A percentile compares a stretch with the other conserved stretches of the same genome.
Evolutionary conservation across 1,140 invertebrate genomes (phyloP).

Genomic region (Drosophila kohkoa): DNA sequence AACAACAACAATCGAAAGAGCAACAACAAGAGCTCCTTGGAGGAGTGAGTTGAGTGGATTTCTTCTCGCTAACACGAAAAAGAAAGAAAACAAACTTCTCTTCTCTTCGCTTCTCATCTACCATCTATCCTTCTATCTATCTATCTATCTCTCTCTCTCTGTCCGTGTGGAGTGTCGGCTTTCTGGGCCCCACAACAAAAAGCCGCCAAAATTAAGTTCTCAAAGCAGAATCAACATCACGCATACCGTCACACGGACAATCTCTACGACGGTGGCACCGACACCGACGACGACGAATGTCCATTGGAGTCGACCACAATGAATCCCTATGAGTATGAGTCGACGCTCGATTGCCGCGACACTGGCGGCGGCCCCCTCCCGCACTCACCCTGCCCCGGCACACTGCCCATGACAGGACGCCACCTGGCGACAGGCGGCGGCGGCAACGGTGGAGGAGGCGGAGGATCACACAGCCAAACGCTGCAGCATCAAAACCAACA

Average conservation of each 20-base stretch:
- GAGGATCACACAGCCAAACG: constrained; percentile 70
- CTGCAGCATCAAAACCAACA: constrained; percentile 83
- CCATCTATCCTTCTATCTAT: not conserved
- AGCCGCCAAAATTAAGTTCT: constrained; percentile 85
- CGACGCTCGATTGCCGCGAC: constrained; percentile 83
- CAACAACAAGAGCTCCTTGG: not conserved
- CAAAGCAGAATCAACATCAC: constrained; percentile 82
- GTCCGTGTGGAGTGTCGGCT: constrained; percentile 53
- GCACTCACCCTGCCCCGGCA: constrained; percentile 37
- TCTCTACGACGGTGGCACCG: constrained; percentile 84
- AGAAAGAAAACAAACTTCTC: not conserved
- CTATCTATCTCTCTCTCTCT: constrained; percentile 13
- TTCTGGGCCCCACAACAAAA: constrained; percentile 73
- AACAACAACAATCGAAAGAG: not conserved
- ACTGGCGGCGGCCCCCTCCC: constrained; percentile 58
- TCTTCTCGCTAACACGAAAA: too few species aligned
- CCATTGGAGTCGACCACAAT: constrained; percentile 83
- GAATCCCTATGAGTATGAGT: constrained; percentile 85
- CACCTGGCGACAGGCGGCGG: constrained; percentile 29
- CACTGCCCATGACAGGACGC: constrained; percentile 68
- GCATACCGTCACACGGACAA: constrained; percentile 84
- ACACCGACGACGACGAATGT: constrained; percentile 85
- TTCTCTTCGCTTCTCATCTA: not conserved
- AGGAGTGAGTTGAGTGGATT: not conserved
- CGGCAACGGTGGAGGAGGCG: constrained; percentile 18